Base-by-base conservation (phyloP, 2,797 vertebrate genomes). In the Danio aesculapii region DNA sequence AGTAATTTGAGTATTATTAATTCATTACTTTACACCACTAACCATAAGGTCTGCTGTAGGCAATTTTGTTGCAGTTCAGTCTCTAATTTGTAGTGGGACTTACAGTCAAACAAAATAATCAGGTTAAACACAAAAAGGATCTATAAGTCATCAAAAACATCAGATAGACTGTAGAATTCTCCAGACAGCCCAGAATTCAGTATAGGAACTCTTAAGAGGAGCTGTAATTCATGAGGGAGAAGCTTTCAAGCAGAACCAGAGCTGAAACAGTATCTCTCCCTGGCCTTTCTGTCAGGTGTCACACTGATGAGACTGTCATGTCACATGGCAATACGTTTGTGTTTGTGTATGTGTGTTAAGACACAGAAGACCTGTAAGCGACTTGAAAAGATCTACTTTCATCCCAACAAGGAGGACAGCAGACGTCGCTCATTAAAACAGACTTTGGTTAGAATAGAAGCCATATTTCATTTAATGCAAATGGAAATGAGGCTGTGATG, bases 201-300 rank as follows among this genome's bases (percentile, higher is more conserved):
- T 49, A 44, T 39, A 9, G 50, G n/a, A 69, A 61, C 8, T 70
- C 46, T 58, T 69, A 14, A n/a, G 19, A 71, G 67, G 57, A 71
- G 68, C 39, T 71, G 17, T 46, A 71, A 71, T 79, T 79, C 67
- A 79, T 41, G 17, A 63, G 77, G 58, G 58, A 79, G 39, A 71
- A 62, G 1, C 13, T 14, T 44, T n/a, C 10, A 12, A 62, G 75
- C 75, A 49, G 44, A 59, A 59, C 53, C 52, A 46, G 19, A 47
- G 21, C 46, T 69, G 21, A 68, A 68, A 57, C 55, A 43, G 16
- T 61, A 66, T 6, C 21, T 59, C 76, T 49, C 14, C 50, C 46
- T 43, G 55, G 55, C 55, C 66, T 71, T 70, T 79, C 57, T 46
- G 47, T 63, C 58, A 19, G 17, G 30, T 44, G n/a, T 50, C 57